Percentiles rank a stretch among this genome's conserved stretches.
phyloP scores from a whole-genome alignment of 2,888 invertebrate species.

The Unio pictorum region DNA sequence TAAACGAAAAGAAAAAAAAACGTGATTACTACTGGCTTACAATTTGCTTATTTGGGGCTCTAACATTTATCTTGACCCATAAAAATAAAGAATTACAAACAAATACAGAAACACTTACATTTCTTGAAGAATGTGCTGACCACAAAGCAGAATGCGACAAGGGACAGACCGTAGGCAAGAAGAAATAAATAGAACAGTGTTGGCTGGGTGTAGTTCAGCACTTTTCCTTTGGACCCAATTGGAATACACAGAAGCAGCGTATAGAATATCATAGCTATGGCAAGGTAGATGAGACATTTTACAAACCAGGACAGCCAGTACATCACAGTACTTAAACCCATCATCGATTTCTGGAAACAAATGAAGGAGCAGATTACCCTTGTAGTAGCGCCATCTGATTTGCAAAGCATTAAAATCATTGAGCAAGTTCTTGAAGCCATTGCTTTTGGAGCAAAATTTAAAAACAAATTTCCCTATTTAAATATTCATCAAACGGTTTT shows the following conservation, averaged over 20 bases:
- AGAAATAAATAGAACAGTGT: constrained; percentile 81
- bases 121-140: constrained; percentile 85
- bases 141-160: constrained; percentile 85
- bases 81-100: too few species aligned
- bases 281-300: constrained; percentile 81
- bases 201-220: constrained; percentile 74
- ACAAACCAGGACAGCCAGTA: constrained; percentile 91
- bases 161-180: constrained; percentile 80
- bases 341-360: constrained; percentile 83
- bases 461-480: too few species aligned
- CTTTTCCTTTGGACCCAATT: constrained; percentile 41
- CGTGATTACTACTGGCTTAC: too few species aligned
- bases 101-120: constrained; percentile 74
- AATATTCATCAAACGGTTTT: too few species aligned
- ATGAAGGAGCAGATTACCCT: background rate
- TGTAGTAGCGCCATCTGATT: too few species aligned
- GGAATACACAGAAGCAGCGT: constrained; percentile 66
- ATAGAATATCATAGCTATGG: constrained; percentile 75
- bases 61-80: too few species aligned
- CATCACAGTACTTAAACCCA: constrained; percentile 86
- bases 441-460: too few species aligned
- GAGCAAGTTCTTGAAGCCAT: too few species aligned
- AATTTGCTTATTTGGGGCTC: too few species aligned
- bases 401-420: too few species aligned
- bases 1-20: too few species aligned